Evolutionary conservation across 2,888 invertebrate genomes (phyloP), one percentile per base, ranked within the genome.

Genomic region (Caenorhabditis uteleia): DNA sequence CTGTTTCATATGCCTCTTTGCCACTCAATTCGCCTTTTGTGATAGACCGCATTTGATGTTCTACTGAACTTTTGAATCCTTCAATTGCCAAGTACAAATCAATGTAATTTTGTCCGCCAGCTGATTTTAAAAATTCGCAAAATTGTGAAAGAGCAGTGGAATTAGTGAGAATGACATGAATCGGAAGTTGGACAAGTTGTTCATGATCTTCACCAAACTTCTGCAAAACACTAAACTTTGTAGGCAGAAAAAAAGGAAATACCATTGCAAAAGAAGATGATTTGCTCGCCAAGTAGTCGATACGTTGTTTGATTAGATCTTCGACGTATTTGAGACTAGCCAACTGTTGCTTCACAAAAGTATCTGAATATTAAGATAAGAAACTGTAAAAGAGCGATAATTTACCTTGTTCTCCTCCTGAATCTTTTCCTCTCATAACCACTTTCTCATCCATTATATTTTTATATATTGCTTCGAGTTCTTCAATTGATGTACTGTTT

Each of bases 291-390:
- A 25, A 12, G 12, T 21, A 14, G 18, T 10, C 12, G 26, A 43
- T 43, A n/a, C 12, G n/a, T n/a, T n/a, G n/a, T n/a, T 88, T 27
- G 42, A 82, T 77, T 7, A 77, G 45, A 36, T 45, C 66, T 49
- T 77, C 77, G 18, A 93, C 88, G 84, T 91, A 93, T 71, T 89
- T 87, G 55, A 94, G 85, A 75, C 92, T 92, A 54, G 90, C 91
- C 40, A 94, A 84, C 83, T 92, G 92, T 80, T 92, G 92, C 72
- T 92, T 91, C 49, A 92, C 89, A 49, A 88, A 87, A 29, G 90
- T 84, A 83, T 91, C 91, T 86, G 77, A 36, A 74, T 72, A 36
- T 31, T 39, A 38, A 12, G 4, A 29, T 29, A n/a, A 16, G 18
- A 33, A 5, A 20, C 14, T 29, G 7, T 7, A 46, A 5, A 46